These are phyloP conservation scores for Antheraea assamensis DNA, from an alignment of 2,888 invertebrate genomes.

Conservation along the genomic window DNA sequence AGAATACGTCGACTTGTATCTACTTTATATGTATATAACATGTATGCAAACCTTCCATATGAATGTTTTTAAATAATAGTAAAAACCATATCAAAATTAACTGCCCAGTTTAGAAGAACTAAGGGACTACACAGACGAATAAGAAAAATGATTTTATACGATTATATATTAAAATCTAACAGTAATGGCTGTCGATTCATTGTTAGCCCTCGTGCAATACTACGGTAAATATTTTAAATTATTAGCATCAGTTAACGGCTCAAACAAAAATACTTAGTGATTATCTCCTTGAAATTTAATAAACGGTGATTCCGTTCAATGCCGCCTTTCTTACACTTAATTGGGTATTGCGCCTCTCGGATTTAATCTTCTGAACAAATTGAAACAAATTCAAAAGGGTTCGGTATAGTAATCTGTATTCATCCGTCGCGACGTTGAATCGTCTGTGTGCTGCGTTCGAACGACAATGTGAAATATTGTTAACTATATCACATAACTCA, in stretches of 20 bases:
- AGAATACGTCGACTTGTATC: too few species aligned
- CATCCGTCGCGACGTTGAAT: slow-evolving; percentile 24
- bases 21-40: too few species aligned
- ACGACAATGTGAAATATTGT: background rate
- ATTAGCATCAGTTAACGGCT: background rate
- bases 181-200: too few species aligned
- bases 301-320: background rate
- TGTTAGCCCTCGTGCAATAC: too few species aligned
- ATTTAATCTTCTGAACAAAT: slow-evolving; percentile 25
- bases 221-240: too few species aligned
- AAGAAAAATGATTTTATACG: too few species aligned
- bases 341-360: background rate
- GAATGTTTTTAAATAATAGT: too few species aligned
- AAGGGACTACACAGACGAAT: too few species aligned
- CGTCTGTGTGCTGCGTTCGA: slow-evolving; percentile 23
- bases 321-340: background rate
- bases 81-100: too few species aligned
- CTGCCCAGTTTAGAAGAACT: too few species aligned
- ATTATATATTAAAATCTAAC: too few species aligned
- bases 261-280: background rate
- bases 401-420: slow-evolving; percentile 22
- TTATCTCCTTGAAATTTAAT: background rate
- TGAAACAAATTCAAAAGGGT: slow-evolving; percentile 30
- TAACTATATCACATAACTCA: background rate
- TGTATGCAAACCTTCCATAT: too few species aligned